Evolutionary conservation across 2,888 invertebrate genomes (phyloP).

Genomic region (Beris chalybata): DNA sequence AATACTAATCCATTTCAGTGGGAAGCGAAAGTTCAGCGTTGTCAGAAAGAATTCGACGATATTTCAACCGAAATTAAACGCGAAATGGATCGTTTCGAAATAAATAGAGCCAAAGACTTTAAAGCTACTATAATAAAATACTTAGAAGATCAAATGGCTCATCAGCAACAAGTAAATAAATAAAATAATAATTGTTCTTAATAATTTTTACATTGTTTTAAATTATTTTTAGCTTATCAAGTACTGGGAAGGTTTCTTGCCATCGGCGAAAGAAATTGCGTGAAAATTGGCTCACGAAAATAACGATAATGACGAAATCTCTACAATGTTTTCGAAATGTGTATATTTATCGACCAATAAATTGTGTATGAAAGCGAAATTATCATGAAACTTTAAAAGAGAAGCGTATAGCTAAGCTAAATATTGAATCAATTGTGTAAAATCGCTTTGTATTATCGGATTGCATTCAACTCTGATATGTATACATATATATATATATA

Average conservation of each 20-base stretch:
- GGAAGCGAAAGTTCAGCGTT: constrained; percentile 95
- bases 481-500: neutral
- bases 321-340: constrained; percentile 27
- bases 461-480: neutral
- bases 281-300: constrained; percentile 52
- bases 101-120: constrained; percentile 84
- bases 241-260: constrained; percentile 95
- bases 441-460: constrained; percentile 8
- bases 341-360: constrained; percentile 34
- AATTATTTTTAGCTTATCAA: constrained; percentile 72
- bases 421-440: too few species aligned
- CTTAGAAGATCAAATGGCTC: constrained; percentile 90
- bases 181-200: neutral
- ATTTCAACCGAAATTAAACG: constrained; percentile 93
- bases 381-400: constrained; percentile 31
- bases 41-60: constrained; percentile 93
- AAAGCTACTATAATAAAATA: constrained; percentile 87
- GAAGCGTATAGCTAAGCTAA: constrained; percentile 25
- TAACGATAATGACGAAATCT: constrained; percentile 22
- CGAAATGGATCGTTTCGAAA: constrained; percentile 91
- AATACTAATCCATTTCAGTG: constrained; percentile 63
- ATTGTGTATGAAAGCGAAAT: constrained; percentile 32
- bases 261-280: constrained; percentile 91
- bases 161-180: constrained; percentile 84
- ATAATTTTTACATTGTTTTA: constrained; percentile 20